phyloP scores from a whole-genome alignment of 30 jellyfish, hydroid and myxozoan species.

The Pelagia noctiluca region DNA sequence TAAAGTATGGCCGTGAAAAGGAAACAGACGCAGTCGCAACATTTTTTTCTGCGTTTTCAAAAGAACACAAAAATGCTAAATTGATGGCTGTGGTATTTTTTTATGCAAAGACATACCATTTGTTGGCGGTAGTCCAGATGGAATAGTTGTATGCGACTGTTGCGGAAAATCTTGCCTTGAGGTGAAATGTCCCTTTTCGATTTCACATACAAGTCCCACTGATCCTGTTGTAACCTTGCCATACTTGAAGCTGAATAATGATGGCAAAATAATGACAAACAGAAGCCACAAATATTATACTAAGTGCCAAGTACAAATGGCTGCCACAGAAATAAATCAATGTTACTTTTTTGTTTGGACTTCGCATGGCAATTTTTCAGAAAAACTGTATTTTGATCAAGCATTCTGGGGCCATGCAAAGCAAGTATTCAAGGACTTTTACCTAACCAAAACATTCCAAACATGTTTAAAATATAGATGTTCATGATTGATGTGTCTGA shows the following conservation, averaged over 20 bases:
- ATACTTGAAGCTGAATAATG: conserved; percentile 8
- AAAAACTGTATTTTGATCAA: conserved; percentile 15
- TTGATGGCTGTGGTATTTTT: conserved; percentile 26
- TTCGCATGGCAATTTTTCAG: conserved; percentile 16
- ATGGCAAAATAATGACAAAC: neutral
- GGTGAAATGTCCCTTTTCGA: conserved; percentile 34
- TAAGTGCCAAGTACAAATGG: conserved; percentile 61
- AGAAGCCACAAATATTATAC: conserved; percentile 36
- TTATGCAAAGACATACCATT: no score
- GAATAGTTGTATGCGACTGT: conserved; percentile 34
- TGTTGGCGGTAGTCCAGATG: no score
- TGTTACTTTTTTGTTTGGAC: conserved; percentile 62
- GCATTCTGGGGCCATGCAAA: conserved; percentile 22
- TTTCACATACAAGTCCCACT: conserved; percentile 13
- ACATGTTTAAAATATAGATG: conserved; percentile 19
- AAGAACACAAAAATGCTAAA: conserved; percentile 41
- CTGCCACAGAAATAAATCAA: conserved; percentile 21
- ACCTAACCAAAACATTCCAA: neutral
- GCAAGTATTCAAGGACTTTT: conserved; percentile 9
- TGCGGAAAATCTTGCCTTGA: no score
- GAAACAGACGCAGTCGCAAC: no score
- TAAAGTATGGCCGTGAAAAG: no score
- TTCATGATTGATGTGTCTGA: no score
- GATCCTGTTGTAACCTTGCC: conserved; percentile 36
- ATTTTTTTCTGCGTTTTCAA: no score